Evolutionary conservation across 1,140 invertebrate species (phyloP), one percentile per base, ranked within the genome.

Genomic region (Macrobrachium rosenbergii): DNA sequence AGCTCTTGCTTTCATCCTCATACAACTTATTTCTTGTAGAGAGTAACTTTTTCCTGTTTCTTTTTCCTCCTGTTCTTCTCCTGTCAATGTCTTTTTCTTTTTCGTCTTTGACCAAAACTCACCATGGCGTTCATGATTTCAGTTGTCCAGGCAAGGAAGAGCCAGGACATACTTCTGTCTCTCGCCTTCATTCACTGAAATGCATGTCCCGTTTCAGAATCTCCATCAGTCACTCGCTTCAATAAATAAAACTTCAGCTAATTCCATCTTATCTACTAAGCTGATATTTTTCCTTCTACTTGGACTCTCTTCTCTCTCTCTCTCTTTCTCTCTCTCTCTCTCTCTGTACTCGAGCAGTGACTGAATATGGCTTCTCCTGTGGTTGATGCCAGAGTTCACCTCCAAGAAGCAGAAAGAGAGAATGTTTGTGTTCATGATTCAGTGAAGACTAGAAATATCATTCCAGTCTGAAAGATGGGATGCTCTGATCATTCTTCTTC

Each of bases 291-390:
- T n/a, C 58, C 23, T 28, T 62, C n/a, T n/a, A n/a, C n/a, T n/a
- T n/a, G n/a, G n/a, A n/a, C n/a, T n/a, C n/a, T n/a, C n/a, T n/a
- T n/a, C n/a, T n/a, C n/a, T n/a, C 79, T 62, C 79, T 81, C 21
- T 52, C 60, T 23, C 52, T 43, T 63, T 82, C 80, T 69, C 28
- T 45, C 64, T 80, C 81, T 43, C 37, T 69, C 64, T 72, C 64
- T 11, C 17, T n/a, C 45, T n/a, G 8, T 69, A 17, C 43, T 69
- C 63, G 64, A 69, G 79, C 79, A 67, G 79, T 82, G 79, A 82
- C 63, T 82, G 79, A 82, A 82, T 64, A 62, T 58, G 63, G 79
- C 79, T 82, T 82, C 63, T 52, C 43, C 16, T 69, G 63, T 62
- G 28, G 63, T 82, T 69, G 60, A 67, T 52, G 43, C 63, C 23